Conservation (phyloP, 2,888 invertebrate genomes). For the Parnassius smintheus region DNA sequence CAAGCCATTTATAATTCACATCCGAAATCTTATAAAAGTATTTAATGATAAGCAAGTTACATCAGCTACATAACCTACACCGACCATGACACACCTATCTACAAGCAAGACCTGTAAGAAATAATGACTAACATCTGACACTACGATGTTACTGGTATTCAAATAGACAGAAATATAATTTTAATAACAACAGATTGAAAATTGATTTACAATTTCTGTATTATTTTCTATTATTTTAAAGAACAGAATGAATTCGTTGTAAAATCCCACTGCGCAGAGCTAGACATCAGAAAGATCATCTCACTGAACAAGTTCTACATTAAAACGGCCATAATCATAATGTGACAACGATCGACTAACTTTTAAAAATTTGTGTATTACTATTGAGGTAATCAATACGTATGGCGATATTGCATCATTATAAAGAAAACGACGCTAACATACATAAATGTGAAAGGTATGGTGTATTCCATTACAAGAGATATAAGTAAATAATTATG, state of each 20-base stretch:
- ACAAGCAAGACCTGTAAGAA: no score
- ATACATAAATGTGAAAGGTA: constrained; percentile 43
- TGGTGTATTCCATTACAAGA: constrained; percentile 36
- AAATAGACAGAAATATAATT: no score
- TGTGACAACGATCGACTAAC: constrained; percentile 10
- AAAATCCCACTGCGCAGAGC: constrained; percentile 52
- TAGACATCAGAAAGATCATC: constrained; percentile 52
- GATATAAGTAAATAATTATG: constrained; percentile 8
- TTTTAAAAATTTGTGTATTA: constrained; percentile 15
- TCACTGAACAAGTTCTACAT: constrained; percentile 41
- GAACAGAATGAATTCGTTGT: not conserved
- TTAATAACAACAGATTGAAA: no score
- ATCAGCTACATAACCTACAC: not conserved
- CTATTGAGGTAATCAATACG: constrained; percentile 17
- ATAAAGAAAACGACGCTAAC: constrained; percentile 35
- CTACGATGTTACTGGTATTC: no score
- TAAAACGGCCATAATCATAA: not conserved
- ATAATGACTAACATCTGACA: no score
- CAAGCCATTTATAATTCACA: no score
- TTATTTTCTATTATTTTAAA: no score
- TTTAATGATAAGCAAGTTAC: no score
- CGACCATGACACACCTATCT: constrained; percentile 1
- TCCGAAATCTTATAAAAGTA: no score
- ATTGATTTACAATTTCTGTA: no score
- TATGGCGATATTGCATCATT: constrained; percentile 30